Evolutionary conservation across 2,888 invertebrate species (phyloP), one percentile per base, ranked within the genome.

Genomic region (Phyto melanocephala): DNA sequence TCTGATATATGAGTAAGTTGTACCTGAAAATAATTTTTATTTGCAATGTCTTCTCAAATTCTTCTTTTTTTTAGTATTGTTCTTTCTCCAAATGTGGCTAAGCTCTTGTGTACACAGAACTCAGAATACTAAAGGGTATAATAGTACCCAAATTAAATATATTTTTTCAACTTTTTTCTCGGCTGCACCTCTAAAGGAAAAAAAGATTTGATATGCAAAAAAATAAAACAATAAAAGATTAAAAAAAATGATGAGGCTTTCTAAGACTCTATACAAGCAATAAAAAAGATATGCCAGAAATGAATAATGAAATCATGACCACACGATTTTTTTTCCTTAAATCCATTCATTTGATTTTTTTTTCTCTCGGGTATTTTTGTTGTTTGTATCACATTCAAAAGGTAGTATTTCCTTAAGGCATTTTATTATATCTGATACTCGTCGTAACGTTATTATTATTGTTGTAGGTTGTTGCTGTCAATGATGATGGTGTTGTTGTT

Each of bases 1-100:
- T 88, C 86, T 89, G 89, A 88, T 88, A 88, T 89, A 87, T 87
- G 88, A 89, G 88, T 88, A 89, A 87, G 87, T 88, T 87, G 88
- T 88, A 89, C 88, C 89, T 88, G 88, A 88, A 81, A 40, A 63
- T 17, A 37, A 7, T 65, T 22, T 45, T 65, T 42, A 65, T 60
- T 60, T 60, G 47, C 78, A 79, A n/a, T n/a, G n/a, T n/a, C n/a
- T n/a, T n/a, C n/a, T n/a, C 22, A 68, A 60, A 60, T 52, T 67
- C 60, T 58, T 79, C 50, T 47, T 67, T 67, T 40, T 68, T 60
- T 62, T 45, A 8, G 10, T 42, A 71, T 83, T 82, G 81, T 85
- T 85, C 80, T 81, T 85, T 83, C 82, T 81, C 67, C 72, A 54
- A 80, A 83, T 70, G 77, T 82, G 85, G 84, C 86, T 88, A 88